A percentile compares a stretch with the other conserved stretches of the same genome.
These are phyloP conservation scores for Dicyrtoma fusca DNA, from an alignment of 2,888 invertebrate genomes.

Conservation along the genomic window DNA sequence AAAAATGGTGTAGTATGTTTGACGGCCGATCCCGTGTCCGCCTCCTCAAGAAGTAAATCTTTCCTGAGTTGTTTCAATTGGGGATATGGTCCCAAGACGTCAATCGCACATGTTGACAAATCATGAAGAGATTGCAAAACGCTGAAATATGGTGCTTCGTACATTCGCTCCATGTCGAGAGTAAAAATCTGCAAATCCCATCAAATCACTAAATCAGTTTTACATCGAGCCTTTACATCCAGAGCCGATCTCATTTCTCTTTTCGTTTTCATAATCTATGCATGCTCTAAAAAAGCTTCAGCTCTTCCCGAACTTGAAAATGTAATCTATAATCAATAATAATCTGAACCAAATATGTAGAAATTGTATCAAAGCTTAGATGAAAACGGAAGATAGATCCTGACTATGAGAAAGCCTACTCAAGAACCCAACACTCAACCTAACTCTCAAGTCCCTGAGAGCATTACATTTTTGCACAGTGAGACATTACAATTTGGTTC, in stretches of 20 bases:
- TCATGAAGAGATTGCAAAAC: conserved; percentile 55
- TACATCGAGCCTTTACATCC: neutral
- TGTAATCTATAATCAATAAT: neutral
- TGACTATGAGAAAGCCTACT: neutral
- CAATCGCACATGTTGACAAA: conserved; percentile 52
- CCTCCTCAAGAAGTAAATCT: conserved; percentile 52
- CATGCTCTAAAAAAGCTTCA: neutral
- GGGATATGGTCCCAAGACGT: conserved; percentile 52
- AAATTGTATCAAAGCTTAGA: neutral
- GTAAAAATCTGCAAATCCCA: conserved; percentile 60
- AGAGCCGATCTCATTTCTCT: neutral
- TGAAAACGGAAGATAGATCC: conserved; percentile 4
- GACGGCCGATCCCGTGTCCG: conserved; percentile 44
- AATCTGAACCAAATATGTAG: conserved; percentile 10
- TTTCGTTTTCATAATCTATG: neutral
- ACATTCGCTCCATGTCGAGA: conserved; percentile 78
- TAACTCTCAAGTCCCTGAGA: conserved; percentile 2
- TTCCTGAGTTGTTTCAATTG: conserved; percentile 52
- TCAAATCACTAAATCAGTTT: neutral
- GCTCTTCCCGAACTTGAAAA: neutral
- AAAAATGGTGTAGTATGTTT: conserved; percentile 50
- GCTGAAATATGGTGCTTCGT: conserved; percentile 58
- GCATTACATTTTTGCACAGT: too few relatives aligned
- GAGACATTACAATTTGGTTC: too few relatives aligned
- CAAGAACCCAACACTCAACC: neutral